Percentiles rank a stretch among this genome's conserved stretches.
phyloP scores from a whole-genome alignment of 92 coral and sea anemone species.

The Zoanthus solanderi region DNA sequence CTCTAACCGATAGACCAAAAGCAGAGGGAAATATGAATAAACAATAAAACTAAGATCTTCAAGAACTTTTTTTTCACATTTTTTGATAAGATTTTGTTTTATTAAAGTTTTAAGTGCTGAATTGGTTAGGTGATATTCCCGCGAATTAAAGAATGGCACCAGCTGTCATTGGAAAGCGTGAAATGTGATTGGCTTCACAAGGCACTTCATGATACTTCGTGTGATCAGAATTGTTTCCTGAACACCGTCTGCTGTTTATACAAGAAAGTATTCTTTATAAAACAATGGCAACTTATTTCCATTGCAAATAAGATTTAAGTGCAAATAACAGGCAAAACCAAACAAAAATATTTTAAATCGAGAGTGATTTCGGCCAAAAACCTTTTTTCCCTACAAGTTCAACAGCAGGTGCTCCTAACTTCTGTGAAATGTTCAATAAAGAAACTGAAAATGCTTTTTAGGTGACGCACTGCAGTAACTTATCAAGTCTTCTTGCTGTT shows the following conservation, averaged over 20 bases:
- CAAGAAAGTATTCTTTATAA: constrained; percentile 14
- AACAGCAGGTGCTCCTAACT: constrained; percentile 1
- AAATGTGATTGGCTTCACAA: constrained; percentile 78
- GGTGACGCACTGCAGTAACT: neutral
- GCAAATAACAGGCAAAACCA: neutral
- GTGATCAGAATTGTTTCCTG: constrained; percentile 42
- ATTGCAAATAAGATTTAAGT: constrained; percentile 22
- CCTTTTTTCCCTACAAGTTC: constrained; percentile 10
- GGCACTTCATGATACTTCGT: constrained; percentile 50
- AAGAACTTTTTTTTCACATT: neutral
- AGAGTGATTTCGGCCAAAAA: constrained; percentile 10
- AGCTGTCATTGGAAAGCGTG: constrained; percentile 56
- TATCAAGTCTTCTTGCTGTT: neutral
- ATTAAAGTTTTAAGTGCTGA: constrained; percentile 52
- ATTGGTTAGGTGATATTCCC: constrained; percentile 86
- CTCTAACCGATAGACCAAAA: neutral
- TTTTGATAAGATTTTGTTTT: neutral
- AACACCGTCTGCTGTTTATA: constrained; percentile 48
- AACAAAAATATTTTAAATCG: constrained; percentile 10
- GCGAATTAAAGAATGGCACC: constrained; percentile 80
- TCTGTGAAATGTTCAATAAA: neutral
- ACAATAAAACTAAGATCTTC: neutral
- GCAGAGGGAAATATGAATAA: too few relatives aligned
- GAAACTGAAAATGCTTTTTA: constrained; percentile 1
- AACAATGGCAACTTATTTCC: constrained; percentile 29